Percentiles rank a stretch among this genome's conserved stretches.
Evolutionary conservation across 2,113 vertebrate genomes (phyloP).

Genomic region (Rissa tridactyla): DNA sequence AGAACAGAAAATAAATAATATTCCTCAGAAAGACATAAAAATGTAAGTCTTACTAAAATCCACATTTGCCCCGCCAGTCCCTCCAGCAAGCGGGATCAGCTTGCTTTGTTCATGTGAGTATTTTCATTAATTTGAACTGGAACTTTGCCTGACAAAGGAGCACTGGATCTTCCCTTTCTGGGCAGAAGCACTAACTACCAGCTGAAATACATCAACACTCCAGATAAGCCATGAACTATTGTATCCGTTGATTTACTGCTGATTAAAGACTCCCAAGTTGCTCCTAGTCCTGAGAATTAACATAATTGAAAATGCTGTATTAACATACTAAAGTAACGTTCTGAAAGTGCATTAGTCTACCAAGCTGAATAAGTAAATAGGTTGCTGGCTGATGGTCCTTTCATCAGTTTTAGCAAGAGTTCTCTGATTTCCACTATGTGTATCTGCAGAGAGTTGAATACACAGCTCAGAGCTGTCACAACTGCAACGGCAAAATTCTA

Average conservation of each 20-base stretch:
- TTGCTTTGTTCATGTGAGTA: background rate
- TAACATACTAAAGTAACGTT: background rate
- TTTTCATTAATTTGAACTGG: constrained; percentile 23
- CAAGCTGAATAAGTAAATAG: background rate
- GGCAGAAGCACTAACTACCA: constrained; percentile 27
- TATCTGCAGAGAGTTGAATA: background rate
- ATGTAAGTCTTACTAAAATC: background rate
- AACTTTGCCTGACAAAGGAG: constrained; percentile 5
- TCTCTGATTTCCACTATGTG: background rate
- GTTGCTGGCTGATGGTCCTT: background rate
- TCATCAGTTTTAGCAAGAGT: background rate
- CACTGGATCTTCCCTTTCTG: background rate
- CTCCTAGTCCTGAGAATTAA: background rate
- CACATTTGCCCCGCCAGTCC: background rate
- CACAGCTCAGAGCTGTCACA: background rate
- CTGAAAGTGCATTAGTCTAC: background rate
- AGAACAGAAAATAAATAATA: constrained; percentile 39
- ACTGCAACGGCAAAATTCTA: background rate
- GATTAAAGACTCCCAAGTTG: constrained; percentile 32
- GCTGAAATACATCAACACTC: constrained; percentile 49
- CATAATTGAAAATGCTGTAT: background rate
- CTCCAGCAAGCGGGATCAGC: background rate
- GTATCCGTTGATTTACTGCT: background rate
- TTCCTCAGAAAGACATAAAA: constrained; percentile 47
- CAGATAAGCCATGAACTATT: constrained; percentile 38